Evolutionary conservation across 1,140 invertebrate species (phyloP), one percentile per base, ranked within the genome.

Genomic region (Anastatus disparis): DNA sequence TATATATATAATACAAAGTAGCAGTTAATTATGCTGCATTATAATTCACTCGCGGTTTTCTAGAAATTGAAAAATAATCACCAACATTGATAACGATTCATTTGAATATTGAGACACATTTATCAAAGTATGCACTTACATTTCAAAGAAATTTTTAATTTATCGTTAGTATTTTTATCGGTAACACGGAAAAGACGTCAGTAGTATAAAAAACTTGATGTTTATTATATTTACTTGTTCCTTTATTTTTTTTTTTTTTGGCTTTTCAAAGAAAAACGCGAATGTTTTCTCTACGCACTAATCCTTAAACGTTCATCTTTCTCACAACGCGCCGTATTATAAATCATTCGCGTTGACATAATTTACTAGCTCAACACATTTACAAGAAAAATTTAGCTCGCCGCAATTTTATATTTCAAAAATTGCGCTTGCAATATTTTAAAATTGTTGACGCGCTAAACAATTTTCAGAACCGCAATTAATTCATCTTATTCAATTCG

Each of bases 1-100:
- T n/a, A n/a, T n/a, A n/a, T n/a, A n/a, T n/a, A 64, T 64, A 59
- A 42, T 61, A 65, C 55, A 70, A 70, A 73, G 65, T 35, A 73
- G 40, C 38, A 44, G 17, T 56, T n/a, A n/a, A 63, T 63, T 17
- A 35, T 56, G 48, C 64, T 42, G 38, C 20, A 52, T 40, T 35
- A n/a, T 27, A 42, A 52, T 38, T 29, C 40, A 35, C 27, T 46
- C 50, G 40, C 53, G 35, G 17, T 46, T 46, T 46, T 46, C 31
- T 58, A 38, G 52, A n/a, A 31, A 55, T n/a, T n/a, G n/a, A n/a
- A n/a, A n/a, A n/a, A n/a, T n/a, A n/a, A n/a, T n/a, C n/a, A n/a
- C n/a, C n/a, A n/a, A n/a, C n/a, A n/a, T n/a, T n/a, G n/a, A n/a
- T n/a, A n/a, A n/a, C n/a, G n/a, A n/a, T n/a, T n/a, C n/a, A n/a